Conservation (phyloP, 2,113 vertebrate species). For the Phasianus colchicus region DNA sequence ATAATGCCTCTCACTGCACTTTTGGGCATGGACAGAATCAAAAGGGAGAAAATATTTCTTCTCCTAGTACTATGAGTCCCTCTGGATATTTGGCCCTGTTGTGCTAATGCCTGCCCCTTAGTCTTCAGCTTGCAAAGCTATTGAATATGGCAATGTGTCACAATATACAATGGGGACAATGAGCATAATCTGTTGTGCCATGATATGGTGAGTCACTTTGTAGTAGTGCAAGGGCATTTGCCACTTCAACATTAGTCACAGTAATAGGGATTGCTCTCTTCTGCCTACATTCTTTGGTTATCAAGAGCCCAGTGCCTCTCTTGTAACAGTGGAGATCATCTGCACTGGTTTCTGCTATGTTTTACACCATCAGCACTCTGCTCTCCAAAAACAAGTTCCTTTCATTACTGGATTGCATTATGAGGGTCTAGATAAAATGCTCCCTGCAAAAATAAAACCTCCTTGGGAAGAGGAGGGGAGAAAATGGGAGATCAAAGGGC, state of each 20-base stretch:
- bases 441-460: not conserved
- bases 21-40: not conserved
- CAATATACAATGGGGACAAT: not conserved
- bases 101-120: slow-evolving; percentile 23
- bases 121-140: slow-evolving; percentile 10
- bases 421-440: not conserved
- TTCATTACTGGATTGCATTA: not conserved
- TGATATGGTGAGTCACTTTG: slow-evolving; percentile 18
- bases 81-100: slow-evolving; percentile 7
- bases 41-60: slow-evolving; percentile 3
- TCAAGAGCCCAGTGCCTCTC: not conserved
- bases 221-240: not conserved
- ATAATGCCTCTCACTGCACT: not conserved
- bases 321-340: not conserved
- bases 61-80: not conserved
- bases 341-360: not conserved
- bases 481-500: not conserved
- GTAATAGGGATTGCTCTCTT: not conserved
- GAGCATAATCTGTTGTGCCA: slow-evolving; percentile 11
- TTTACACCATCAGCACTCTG: not conserved
- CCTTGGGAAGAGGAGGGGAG: not conserved
- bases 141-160: slow-evolving; percentile 36
- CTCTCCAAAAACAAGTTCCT: not conserved
- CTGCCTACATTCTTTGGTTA: slow-evolving; percentile 15
- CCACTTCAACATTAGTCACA: not conserved